Evolutionary conservation across 2,113 vertebrate species (phyloP), one percentile per base, ranked within the genome.

Genomic region (Lota lota): DNA sequence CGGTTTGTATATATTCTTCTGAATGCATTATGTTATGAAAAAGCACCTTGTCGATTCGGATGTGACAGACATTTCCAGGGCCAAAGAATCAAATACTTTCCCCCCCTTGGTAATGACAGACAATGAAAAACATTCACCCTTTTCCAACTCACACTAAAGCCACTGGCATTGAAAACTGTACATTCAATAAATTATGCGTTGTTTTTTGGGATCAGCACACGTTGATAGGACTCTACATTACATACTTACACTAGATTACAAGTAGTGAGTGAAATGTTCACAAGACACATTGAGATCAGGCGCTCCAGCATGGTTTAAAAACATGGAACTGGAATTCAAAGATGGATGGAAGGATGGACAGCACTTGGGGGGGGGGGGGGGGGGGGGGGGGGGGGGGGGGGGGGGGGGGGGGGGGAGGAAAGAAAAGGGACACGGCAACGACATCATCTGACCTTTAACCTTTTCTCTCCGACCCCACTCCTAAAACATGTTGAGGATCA

Each of bases 121-220:
- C 40, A 65, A 65, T 22, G 4, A 17, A 20, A 15, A 22, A 16
- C 59, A 1, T 60, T 22, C n/a, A 21, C 58, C 12, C 15, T 22
- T 20, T 15, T 40, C 24, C 79, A 80, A 33, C 0, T 69, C 66
- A 79, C 79, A 3, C 79, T 28, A 83, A 82, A 83, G 82, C 75
- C 83, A 87, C 81, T 70, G 83, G 83, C 77, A 76, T 84, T 72
- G 11, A 80, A 87, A 85, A 86, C 85, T 87, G 81, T 88, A 87
- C 85, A 88, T 86, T 89, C 89, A 89, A 89, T 87, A 86, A 87
- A 87, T 88, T 77, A 84, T 81, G 78, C 77, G 68, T 75, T 19
- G 78, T 79, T 40, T 40, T 40, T 40, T 40, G 36, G 40, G 75
- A 76, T 79, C 69, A 81, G 83, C 86, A 79, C 85, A 83, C 83